phyloP scores from a whole-genome alignment of 2,888 invertebrate genomes.

The Xylota segnis region DNA sequence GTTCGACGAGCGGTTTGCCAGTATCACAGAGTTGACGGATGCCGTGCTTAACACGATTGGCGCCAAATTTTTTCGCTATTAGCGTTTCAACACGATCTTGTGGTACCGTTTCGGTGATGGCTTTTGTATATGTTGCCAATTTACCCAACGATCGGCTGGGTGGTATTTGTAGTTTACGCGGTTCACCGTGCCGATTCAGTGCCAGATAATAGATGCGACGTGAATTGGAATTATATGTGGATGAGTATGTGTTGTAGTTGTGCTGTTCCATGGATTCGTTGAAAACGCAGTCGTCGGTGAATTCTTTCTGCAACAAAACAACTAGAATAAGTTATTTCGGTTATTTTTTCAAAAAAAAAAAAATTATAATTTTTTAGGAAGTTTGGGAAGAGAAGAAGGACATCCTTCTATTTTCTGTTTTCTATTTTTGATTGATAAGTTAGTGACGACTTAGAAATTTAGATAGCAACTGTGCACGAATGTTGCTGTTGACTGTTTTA shows the following conservation, averaged over 20 bases:
- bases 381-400: neutral
- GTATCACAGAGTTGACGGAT: constrained; percentile 85
- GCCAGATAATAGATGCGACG: constrained; percentile 91
- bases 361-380: neutral
- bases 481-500: neutral
- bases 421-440: too few relatives aligned
- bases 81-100: constrained; percentile 85
- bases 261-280: constrained; percentile 94
- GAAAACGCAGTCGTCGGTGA: constrained; percentile 93
- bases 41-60: constrained; percentile 84
- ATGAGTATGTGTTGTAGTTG: constrained; percentile 94
- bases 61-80: constrained; percentile 85
- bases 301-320: constrained; percentile 91
- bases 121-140: constrained; percentile 90
- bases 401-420: too few relatives aligned
- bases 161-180: constrained; percentile 90
- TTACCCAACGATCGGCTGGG: constrained; percentile 89
- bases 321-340: constrained; percentile 78
- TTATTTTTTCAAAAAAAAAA: constrained; percentile 78
- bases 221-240: constrained; percentile 89
- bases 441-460: neutral
- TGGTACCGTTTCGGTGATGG: constrained; percentile 87
- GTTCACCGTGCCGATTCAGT: constrained; percentile 89
- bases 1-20: constrained; percentile 83
- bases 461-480: neutral